A percentile compares a stretch with the other conserved stretches of the same genome.
Evolutionary conservation across 2,113 vertebrate genomes (phyloP).

Genomic region (Dromiciops gliroides): DNA sequence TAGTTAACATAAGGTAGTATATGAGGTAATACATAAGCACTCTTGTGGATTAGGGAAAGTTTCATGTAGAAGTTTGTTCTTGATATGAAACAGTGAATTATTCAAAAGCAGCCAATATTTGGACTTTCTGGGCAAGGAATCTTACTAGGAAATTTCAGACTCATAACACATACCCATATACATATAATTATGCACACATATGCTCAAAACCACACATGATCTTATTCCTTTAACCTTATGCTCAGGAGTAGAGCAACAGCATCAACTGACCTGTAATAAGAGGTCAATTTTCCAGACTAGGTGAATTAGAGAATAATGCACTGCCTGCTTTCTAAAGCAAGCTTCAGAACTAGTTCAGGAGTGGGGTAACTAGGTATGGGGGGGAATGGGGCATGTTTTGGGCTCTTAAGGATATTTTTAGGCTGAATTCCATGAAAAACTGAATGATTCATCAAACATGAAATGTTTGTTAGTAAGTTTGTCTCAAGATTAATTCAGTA

Average conservation of each 20-base stretch:
- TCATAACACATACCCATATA: background rate
- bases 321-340: background rate
- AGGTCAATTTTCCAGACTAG: background rate
- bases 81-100: background rate
- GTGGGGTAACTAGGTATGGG: background rate
- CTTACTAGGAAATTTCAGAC: background rate
- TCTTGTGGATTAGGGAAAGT: background rate
- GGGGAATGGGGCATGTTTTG: background rate
- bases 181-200: background rate
- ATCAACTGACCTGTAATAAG: background rate
- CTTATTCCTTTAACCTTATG: background rate
- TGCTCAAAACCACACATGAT: background rate
- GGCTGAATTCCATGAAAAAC: conserved; percentile 23
- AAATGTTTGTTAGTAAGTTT: background rate
- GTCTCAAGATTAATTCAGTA: background rate
- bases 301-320: background rate
- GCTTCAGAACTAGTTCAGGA: background rate
- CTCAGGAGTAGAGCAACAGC: background rate
- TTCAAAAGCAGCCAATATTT: background rate
- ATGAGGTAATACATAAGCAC: background rate
- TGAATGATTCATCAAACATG: background rate
- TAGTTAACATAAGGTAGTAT: background rate
- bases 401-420: conserved; percentile 31
- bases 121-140: background rate
- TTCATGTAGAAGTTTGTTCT: background rate